Evolutionary conservation across 2,888 invertebrate species (phyloP), one percentile per base, ranked within the genome.

Genomic region (Callyntrura sp.): DNA sequence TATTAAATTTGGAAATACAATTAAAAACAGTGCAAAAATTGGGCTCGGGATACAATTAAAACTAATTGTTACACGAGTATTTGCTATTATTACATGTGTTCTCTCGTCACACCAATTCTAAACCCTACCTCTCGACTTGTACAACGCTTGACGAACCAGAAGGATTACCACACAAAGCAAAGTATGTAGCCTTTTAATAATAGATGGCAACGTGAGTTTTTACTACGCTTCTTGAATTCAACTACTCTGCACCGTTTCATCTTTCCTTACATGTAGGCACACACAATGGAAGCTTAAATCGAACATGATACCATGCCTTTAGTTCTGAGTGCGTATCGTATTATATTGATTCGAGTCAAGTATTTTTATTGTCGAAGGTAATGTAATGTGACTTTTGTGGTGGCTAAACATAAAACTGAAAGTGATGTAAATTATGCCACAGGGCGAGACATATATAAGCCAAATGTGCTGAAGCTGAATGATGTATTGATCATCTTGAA

Each of bases 101-200:
- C 2, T 6, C 35, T 35, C 35, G 35, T 4, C 35, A 35, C 6
- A 35, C 6, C 35, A 35, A 35, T 35, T 35, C 35, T 35, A 35
- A 35, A 35, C 35, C 35, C 6, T 35, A 35, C 6, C 2, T 35
- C 35, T 35, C 35, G 35, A 35, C 35, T n/a, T 35, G 35, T 14
- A 14, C n/a, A 43, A 79, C 73, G 88, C 60, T 88, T 88, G 88
- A 62, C 68, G 83, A 83, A 60, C 60, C 88, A 88, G 57, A 81
- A 82, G 73, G 51, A 88, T 82, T 57, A 81, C 45, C 73, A 23
- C 79, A 68, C 78, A 78, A 12, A n/a, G n/a, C n/a, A n/a, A n/a
- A n/a, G n/a, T 81, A 25, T 81, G 70, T 35, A 87, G n/a, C 85
- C 45, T 57, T 45, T 45, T 70, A 28, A 0, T 45, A 5, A 48